A percentile compares a stretch with the other conserved stretches of the same genome.
phyloP scores from a whole-genome alignment of 2,797 vertebrate species.

The Limosa lapponica region DNA sequence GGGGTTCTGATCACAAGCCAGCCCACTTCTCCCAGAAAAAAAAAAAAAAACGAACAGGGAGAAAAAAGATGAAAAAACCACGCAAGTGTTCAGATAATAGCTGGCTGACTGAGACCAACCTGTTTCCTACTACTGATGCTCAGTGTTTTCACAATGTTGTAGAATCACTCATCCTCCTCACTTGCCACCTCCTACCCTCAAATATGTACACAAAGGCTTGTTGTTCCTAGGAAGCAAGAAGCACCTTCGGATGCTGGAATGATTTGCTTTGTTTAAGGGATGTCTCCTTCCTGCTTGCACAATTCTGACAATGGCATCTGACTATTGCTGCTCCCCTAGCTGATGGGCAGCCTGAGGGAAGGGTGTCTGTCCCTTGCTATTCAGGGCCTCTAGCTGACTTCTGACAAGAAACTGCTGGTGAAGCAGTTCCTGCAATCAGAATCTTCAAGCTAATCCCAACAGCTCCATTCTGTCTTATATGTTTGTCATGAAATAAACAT shows the following conservation, averaged over 20 bases:
- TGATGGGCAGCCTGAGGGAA: neutral
- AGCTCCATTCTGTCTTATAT: neutral
- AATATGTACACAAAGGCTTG: neutral
- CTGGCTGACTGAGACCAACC: neutral
- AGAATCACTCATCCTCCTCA: neutral
- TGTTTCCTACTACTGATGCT: neutral
- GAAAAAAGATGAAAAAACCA: fast-evolving
- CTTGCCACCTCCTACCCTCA: neutral
- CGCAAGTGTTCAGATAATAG: neutral
- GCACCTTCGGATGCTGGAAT: neutral
- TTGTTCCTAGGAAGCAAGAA: neutral
- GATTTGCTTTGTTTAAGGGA: neutral
- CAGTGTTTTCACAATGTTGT: neutral
- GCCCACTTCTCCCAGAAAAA: neutral
- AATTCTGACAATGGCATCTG: fast-evolving
- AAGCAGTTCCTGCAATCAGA: neutral
- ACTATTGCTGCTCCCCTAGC: neutral
- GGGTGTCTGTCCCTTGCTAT: neutral
- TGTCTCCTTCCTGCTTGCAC: neutral
- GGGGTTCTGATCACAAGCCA: neutral
- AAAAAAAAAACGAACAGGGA: neutral
- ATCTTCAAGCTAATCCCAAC: neutral
- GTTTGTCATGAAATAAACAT: constrained; percentile 4
- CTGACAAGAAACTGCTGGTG: neutral
- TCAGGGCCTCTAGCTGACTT: neutral